Evolutionary conservation across 2,113 vertebrate genomes (phyloP).

Genomic region (Pterocles orientalis): DNA sequence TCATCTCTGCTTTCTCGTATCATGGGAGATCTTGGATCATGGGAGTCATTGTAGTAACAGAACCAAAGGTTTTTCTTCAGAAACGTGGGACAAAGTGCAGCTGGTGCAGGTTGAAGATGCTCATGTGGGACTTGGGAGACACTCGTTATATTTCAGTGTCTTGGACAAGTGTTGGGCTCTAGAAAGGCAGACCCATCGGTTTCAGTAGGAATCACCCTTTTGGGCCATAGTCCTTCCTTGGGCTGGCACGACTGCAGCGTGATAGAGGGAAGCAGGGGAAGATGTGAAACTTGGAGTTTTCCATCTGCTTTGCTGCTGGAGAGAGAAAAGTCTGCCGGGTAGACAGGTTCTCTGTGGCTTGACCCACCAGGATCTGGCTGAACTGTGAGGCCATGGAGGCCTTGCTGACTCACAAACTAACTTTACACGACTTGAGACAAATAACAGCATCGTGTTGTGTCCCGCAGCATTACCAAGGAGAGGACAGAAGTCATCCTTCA

Average conservation of each 20-base stretch:
- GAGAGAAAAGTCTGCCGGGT: neutral
- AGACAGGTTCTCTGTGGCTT: neutral
- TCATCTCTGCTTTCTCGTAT: neutral
- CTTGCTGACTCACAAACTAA: rapidly evolving
- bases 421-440: neutral
- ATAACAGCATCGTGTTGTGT: neutral
- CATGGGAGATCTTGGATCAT: neutral
- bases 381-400: neutral
- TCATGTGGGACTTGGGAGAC: neutral
- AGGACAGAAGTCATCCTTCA: conserved; percentile 93
- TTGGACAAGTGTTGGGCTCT: neutral
- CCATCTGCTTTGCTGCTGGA: neutral
- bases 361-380: neutral
- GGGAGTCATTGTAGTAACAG: neutral
- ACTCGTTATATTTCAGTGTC: neutral
- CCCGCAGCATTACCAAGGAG: conserved; percentile 89
- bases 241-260: neutral
- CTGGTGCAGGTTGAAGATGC: neutral
- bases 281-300: neutral
- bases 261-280: neutral
- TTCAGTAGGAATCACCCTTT: neutral
- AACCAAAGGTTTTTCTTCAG: neutral
- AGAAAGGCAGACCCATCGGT: rapidly evolving
- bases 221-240: neutral
- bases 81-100: neutral